Percentiles rank a stretch among this genome's conserved stretches.
Evolutionary conservation across 2,113 vertebrate species (phyloP).

Genomic region (Edolisoma coerulescens): DNA sequence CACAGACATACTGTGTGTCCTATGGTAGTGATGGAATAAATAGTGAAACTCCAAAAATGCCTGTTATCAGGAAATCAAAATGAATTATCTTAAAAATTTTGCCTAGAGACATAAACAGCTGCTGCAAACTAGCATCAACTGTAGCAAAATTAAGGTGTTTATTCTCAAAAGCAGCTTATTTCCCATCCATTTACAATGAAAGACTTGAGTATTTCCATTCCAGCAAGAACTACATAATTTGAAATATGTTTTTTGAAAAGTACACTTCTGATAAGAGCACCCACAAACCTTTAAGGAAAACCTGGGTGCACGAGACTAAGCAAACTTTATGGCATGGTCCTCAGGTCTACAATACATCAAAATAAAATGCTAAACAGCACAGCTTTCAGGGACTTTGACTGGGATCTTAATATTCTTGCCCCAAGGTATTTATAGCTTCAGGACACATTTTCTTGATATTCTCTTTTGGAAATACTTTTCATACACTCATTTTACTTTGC

Average conservation of each 20-base stretch:
- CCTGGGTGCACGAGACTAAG: not conserved
- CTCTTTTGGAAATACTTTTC: not conserved
- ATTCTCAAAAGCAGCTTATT: not conserved
- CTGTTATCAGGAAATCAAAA: not conserved
- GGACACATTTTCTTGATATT: not conserved
- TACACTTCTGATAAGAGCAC: not conserved
- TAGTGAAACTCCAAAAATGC: not conserved
- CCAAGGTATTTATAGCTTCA: not conserved
- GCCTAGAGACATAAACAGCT: not conserved
- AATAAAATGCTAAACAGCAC: not conserved
- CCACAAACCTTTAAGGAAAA: not conserved
- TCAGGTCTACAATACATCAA: not conserved
- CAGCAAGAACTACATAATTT: not conserved
- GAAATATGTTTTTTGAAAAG: not conserved
- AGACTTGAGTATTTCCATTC: not conserved
- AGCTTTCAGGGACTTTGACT: not conserved
- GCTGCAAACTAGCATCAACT: not conserved
- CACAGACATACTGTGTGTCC: not conserved
- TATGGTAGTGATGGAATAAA: not conserved
- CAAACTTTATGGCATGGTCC: not conserved
- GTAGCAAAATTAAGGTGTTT: constrained; percentile 8
- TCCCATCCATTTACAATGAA: not conserved
- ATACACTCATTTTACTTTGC: not conserved
- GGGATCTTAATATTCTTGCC: not conserved
- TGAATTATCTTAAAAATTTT: not conserved